Conservation (phyloP, 2,888 invertebrate species). For the Eristalinus aeneus region DNA sequence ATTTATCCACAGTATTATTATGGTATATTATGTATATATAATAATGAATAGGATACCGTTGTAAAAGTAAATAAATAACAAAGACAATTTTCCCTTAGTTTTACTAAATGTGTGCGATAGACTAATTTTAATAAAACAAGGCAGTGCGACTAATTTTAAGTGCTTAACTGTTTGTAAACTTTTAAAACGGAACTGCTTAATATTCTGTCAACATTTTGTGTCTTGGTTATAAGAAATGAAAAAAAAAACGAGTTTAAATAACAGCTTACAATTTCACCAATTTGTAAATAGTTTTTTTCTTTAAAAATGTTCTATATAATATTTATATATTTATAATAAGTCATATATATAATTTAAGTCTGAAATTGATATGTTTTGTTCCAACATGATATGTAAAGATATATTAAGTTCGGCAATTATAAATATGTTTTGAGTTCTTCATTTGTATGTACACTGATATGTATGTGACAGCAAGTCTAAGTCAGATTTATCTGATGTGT, state of each 20-base stretch:
- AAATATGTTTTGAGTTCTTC: constrained; percentile 26
- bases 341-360: background rate
- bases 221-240: background rate
- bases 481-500: no score
- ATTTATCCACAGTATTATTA: background rate
- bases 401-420: background rate
- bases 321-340: background rate
- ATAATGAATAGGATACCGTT: background rate
- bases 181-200: constrained; percentile 11
- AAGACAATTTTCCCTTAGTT: background rate
- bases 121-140: constrained; percentile 23
- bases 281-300: constrained; percentile 47
- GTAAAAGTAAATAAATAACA: background rate
- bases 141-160: constrained; percentile 51
- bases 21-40: background rate
- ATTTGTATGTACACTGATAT: constrained; percentile 12
- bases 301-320: background rate
- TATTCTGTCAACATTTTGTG: constrained; percentile 23
- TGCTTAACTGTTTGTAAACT: constrained; percentile 47
- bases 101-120: background rate
- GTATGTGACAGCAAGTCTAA: background rate
- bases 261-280: constrained; percentile 14
- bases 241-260: background rate
- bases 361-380: background rate
- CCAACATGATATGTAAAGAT: background rate